These are phyloP conservation scores for Tympanuchus pallidicinctus DNA, from an alignment of 2,113 vertebrate genomes.

Conservation along the genomic window DNA sequence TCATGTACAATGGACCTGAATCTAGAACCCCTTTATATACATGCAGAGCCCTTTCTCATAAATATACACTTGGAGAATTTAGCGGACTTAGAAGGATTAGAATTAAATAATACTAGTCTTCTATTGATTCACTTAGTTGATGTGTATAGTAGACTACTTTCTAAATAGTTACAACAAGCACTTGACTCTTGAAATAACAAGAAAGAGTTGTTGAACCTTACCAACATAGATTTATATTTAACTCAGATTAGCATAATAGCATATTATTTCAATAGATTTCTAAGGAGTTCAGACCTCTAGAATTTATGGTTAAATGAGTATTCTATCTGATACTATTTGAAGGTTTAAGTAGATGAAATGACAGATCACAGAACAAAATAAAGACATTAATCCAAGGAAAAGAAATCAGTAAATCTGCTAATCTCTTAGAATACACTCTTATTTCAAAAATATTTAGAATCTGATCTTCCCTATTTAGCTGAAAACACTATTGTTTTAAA, in stretches of 20 bases:
- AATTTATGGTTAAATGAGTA: neutral
- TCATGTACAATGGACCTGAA: neutral
- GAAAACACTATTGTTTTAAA: neutral
- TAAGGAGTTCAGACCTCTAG: neutral
- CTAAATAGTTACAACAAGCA: neutral
- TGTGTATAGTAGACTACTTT: neutral
- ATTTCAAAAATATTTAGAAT: neutral
- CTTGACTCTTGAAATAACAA: neutral
- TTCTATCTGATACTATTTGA: neutral
- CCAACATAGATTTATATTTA: neutral
- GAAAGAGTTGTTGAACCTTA: neutral
- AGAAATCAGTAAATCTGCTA: neutral
- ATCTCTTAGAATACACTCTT: neutral
- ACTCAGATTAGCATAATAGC: neutral
- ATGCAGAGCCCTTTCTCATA: neutral
- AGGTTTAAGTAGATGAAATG: neutral
- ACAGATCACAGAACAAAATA: neutral
- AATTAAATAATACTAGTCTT: neutral
- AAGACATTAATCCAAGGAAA: neutral
- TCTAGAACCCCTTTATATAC: neutral
- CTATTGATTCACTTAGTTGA: neutral
- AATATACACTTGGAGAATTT: neutral
- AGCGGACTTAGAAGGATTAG: neutral
- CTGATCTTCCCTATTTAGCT: neutral
- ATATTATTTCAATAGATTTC: neutral